phyloP scores from a whole-genome alignment of 2,113 vertebrate species.

The Oenanthe oenanthe region DNA sequence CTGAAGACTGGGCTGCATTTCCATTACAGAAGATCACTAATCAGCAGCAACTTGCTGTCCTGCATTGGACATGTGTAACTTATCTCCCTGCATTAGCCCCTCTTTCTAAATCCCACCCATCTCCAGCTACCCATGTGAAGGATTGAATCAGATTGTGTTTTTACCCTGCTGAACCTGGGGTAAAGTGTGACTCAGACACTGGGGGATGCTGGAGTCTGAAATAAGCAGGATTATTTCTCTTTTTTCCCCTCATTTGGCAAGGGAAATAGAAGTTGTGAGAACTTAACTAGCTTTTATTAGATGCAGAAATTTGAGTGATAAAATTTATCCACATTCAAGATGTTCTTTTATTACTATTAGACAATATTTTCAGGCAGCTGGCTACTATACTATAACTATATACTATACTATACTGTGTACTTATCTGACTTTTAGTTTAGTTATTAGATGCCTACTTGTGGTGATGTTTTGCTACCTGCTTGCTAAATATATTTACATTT shows the following conservation, averaged over 20 bases:
- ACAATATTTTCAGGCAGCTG: background rate
- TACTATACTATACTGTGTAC: background rate
- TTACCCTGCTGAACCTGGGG: background rate
- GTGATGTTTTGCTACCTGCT: background rate
- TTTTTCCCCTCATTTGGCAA: background rate
- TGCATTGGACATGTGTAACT: constrained; percentile 1
- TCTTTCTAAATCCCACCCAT: background rate
- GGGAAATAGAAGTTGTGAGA: background rate
- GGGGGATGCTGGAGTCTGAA: background rate
- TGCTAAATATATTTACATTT: background rate
- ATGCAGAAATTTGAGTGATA: background rate
- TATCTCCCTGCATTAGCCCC: background rate
- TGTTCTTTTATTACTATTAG: background rate
- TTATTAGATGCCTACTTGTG: background rate
- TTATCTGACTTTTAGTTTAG: background rate
- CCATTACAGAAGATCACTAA: constrained; percentile 41
- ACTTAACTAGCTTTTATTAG: background rate
- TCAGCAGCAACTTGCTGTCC: constrained; percentile 9
- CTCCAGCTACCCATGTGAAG: background rate
- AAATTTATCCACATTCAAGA: background rate
- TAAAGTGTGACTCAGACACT: background rate
- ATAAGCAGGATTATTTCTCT: background rate
- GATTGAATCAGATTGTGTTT: background rate
- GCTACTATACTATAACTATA: background rate
- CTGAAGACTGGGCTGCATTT: constrained; percentile 10